A percentile compares a stretch with the other conserved stretches of the same genome.
These are phyloP conservation scores for Sciurus carolinensis DNA, from an alignment of 2,797 vertebrate species.

Conservation along the genomic window DNA sequence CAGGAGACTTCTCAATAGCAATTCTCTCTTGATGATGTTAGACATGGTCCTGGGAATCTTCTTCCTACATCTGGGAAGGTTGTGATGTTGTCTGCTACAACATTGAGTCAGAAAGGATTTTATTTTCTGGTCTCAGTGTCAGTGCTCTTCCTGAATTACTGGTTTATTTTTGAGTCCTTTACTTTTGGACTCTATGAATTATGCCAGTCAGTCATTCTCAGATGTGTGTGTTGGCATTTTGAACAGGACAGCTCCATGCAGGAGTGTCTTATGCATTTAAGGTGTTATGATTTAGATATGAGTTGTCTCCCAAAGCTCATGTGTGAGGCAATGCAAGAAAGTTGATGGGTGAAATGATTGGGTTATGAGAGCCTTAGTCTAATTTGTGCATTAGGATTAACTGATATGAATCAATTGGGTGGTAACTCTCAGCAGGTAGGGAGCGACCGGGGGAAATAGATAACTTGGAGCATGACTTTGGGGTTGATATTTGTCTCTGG, in stretches of 20 bases:
- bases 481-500: too few species aligned
- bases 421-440: too few species aligned
- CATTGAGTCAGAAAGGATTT: not conserved
- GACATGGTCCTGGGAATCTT: not conserved
- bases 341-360: too few species aligned
- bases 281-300: too few species aligned
- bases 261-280: not conserved
- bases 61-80: not conserved
- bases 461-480: too few species aligned
- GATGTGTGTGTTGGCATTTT: not conserved
- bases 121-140: not conserved
- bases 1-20: not conserved
- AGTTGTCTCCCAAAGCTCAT: too few species aligned
- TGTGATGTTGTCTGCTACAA: not conserved
- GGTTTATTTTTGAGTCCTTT: conserved; percentile 15
- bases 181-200: not conserved
- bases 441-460: too few species aligned
- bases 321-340: too few species aligned
- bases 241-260: not conserved
- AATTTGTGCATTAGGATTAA: too few species aligned
- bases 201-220: not conserved
- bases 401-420: too few species aligned
- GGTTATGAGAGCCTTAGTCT: too few species aligned
- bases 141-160: not conserved
- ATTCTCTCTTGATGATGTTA: not conserved